Evolutionary conservation across 2,797 vertebrate genomes (phyloP), one percentile per base, ranked within the genome.

Genomic region (Cynopterus sphinx): DNA sequence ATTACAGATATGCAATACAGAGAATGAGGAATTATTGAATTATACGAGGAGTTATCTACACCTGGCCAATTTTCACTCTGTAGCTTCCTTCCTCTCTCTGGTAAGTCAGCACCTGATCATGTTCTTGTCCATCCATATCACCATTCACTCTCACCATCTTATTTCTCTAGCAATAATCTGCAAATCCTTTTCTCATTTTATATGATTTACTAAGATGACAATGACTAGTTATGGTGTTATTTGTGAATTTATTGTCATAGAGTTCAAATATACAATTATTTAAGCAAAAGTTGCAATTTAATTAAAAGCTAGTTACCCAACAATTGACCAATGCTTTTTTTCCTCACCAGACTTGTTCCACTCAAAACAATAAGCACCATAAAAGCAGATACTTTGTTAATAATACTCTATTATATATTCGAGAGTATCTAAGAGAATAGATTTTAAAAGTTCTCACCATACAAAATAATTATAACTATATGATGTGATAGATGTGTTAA

Each of bases 171-270:
- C 10, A 74, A 39, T 57, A 68, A 39, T 61, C 53, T 41, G 11
- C 8, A 79, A 53, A 70, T 31, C 53, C 4, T 15, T 83, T 70
- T 46, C 12, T 75, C 15, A 86, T 39, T 36, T 78, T 59, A 39
- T 31, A 55, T n/a, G 12, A 4, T 74, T 90, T 46, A 39, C 26
- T 61, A 78, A 55, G 36, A 43, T 68, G 22, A n/a, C 9, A 65
- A 2, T 43, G 36, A 78, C 9, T 84, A 28, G 19, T 1, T 70
- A 46, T 55, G 9, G 19, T 75, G 13, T 16, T 81, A 63, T 68
- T 57, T 83, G 19, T 75, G 11, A 79, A 55, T 89, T 43, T 90
- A 3, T 82, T 94, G 63, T 77, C 49, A 53, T 79, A 53, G 43
- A n/a, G 6, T 39, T 90, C 41, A 67, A 41, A 57, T 39, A 55